Base-by-base conservation (phyloP, 2,888 invertebrate species). In the Siphonodentalium dalli region DNA sequence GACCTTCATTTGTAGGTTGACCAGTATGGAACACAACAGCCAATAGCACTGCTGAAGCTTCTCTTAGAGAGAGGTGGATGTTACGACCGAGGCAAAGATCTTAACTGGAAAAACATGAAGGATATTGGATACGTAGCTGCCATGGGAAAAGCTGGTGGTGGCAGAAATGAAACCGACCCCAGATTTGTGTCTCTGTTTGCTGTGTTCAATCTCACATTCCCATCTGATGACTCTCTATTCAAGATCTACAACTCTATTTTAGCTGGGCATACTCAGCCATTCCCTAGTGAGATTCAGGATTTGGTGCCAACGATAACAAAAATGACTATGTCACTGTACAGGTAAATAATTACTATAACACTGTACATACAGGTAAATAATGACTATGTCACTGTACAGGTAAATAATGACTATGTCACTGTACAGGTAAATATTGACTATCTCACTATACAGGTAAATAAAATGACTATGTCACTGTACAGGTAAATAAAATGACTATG, bases 181-280 rank as follows among this genome's bases (percentile, higher is more conserved):
- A 86, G 95, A 57, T 96, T 95, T 77, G 87, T 94, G 69, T 93
- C 94, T 0, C 89, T 92, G 87, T 95, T 94, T 84, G 88, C 90
- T 0, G 88, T 90, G 1, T 91, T 90, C 82, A 93, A 93, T 81
- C 88, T 95, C 64, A 88, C 89, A 9, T 91, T 92, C 78, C 94
- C 94, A 0, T 86, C 89, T 0, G 89, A 90, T 53, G 84, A 83
- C 33, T 92, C 93, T 0, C 83, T 95, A 4, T 85, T 86, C 35
- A 90, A 89, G 68, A 92, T 95, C 71, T 95, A 93, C 81, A 85
- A 86, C 26, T 90, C 91, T 3, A 92, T 95, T 63, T 84, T 95
- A 47, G 75, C 78, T 1, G 93, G 92, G 0, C 95, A 95, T 78
- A 85, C 91, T 39, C 77, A 83, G 20, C 83, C 83, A 21, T 94